Conservation (phyloP, 2,888 invertebrate species). For the Chorisops tibialis region DNA sequence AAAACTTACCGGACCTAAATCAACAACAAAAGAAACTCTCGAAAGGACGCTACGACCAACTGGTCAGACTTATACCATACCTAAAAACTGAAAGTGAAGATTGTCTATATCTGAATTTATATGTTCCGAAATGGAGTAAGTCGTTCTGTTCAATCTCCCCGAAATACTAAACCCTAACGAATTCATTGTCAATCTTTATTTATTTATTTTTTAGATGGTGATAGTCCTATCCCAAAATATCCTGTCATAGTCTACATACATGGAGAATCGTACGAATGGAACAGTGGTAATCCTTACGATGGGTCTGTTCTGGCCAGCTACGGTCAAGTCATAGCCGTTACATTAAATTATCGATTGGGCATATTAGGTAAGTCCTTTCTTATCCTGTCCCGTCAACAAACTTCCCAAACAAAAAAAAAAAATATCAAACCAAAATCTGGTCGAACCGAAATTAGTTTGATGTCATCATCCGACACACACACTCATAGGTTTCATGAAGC, state of each 20-base stretch:
- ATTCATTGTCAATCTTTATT: neutral
- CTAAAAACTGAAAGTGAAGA: constrained; percentile 74
- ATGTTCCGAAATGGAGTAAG: constrained; percentile 82
- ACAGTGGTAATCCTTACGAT: constrained; percentile 96
- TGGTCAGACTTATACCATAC: constrained; percentile 69
- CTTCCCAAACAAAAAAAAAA: neutral
- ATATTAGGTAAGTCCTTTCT: constrained; percentile 69
- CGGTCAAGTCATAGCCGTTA: constrained; percentile 83
- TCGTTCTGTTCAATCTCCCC: constrained; percentile 1
- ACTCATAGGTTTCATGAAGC: constrained; percentile 66
- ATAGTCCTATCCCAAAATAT: constrained; percentile 58
- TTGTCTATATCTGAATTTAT: constrained; percentile 89
- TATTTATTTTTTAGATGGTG: constrained; percentile 41
- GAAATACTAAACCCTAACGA: neutral
- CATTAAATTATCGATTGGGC: constrained; percentile 79
- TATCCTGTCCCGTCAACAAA: neutral
- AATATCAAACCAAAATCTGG: neutral
- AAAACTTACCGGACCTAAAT: constrained; percentile 68
- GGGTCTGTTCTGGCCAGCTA: constrained; percentile 89
- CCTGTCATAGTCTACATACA: constrained; percentile 91
- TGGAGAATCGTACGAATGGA: constrained; percentile 95
- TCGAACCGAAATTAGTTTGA: neutral
- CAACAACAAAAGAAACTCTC: constrained; percentile 60
- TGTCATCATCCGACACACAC: no score
- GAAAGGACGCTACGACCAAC: constrained; percentile 65